A percentile compares a stretch with the other conserved stretches of the same genome.
phyloP scores from a whole-genome alignment of 1,140 invertebrate species.

The Euura saliciscinereae region DNA sequence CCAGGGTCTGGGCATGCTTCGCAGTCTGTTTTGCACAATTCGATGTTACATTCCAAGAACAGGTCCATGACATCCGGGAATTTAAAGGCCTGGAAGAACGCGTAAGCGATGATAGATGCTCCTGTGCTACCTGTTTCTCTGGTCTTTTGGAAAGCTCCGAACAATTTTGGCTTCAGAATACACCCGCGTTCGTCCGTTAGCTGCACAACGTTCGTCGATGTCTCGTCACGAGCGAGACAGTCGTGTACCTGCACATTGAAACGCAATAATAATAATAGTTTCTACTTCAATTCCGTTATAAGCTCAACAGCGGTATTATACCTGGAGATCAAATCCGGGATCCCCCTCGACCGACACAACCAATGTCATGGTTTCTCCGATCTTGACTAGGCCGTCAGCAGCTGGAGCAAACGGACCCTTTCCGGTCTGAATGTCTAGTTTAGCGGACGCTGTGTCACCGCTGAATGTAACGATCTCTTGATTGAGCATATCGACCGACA shows the following conservation, averaged over 20 bases:
- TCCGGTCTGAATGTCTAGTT: constrained; percentile 80
- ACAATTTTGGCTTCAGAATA: constrained; percentile 80
- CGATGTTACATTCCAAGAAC: constrained; percentile 83
- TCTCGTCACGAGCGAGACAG: constrained; percentile 75
- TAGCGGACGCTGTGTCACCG: constrained; percentile 81
- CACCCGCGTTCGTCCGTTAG: constrained; percentile 81
- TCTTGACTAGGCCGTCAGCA: constrained; percentile 80
- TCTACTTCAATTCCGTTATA: background rate
- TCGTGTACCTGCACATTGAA: constrained; percentile 64
- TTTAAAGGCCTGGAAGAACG: constrained; percentile 85
- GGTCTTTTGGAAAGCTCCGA: constrained; percentile 82
- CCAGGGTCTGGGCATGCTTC: constrained; percentile 73
- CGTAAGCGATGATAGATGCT: constrained; percentile 80
- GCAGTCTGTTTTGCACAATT: constrained; percentile 82
- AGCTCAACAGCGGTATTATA: constrained; percentile 23
- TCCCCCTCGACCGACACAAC: constrained; percentile 83
- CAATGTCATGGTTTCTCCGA: constrained; percentile 82
- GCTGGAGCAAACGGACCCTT: constrained; percentile 78
- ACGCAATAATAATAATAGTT: background rate
- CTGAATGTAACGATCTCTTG: constrained; percentile 83
- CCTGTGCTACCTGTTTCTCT: constrained; percentile 74
- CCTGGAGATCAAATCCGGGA: constrained; percentile 78
- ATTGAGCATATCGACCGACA: constrained; percentile 81
- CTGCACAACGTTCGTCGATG: constrained; percentile 67
- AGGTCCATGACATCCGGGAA: constrained; percentile 89